Conservation (phyloP, 2,113 vertebrate genomes). For the Sylvicapra grimmia region DNA sequence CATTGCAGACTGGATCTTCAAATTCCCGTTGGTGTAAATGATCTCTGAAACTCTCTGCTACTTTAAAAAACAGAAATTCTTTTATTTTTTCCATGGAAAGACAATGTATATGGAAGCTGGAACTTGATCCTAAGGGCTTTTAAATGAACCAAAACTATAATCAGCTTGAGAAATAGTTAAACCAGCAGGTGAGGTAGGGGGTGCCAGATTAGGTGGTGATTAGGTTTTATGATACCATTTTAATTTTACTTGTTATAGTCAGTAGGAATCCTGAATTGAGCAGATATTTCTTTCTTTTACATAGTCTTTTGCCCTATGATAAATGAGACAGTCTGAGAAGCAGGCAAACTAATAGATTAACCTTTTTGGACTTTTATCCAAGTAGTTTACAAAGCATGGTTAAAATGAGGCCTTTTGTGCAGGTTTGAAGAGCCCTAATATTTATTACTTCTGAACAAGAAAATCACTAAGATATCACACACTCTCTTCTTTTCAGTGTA, state of each 20-base stretch:
- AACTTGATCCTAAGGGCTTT: slow-evolving; percentile 25
- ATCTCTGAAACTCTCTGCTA: neutral
- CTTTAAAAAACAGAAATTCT: neutral
- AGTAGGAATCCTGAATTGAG: slow-evolving; percentile 17
- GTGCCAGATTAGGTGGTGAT: neutral
- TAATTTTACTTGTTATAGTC: slow-evolving; percentile 32
- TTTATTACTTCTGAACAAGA: slow-evolving; percentile 62
- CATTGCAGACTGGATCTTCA: neutral
- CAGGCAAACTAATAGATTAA: slow-evolving; percentile 48
- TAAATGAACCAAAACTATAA: slow-evolving; percentile 31
- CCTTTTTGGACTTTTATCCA: slow-evolving; percentile 48
- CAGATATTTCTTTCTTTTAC: slow-evolving; percentile 30
- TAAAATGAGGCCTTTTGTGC: slow-evolving; percentile 50
- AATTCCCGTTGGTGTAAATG: neutral
- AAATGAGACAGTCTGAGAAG: slow-evolving; percentile 40
- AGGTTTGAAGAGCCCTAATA: slow-evolving; percentile 55
- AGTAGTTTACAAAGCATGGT: slow-evolving; percentile 47
- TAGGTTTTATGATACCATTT: slow-evolving; percentile 42
- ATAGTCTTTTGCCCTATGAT: slow-evolving; percentile 1
- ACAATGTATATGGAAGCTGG: neutral
- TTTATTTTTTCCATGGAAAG: neutral
- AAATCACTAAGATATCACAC: slow-evolving; percentile 49
- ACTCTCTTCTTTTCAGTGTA: slow-evolving; percentile 41
- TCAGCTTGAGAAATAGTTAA: slow-evolving; percentile 52
- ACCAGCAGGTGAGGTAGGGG: neutral